phyloP scores from a whole-genome alignment of 2,888 invertebrate species.

The Apocheima hispidaria region DNA sequence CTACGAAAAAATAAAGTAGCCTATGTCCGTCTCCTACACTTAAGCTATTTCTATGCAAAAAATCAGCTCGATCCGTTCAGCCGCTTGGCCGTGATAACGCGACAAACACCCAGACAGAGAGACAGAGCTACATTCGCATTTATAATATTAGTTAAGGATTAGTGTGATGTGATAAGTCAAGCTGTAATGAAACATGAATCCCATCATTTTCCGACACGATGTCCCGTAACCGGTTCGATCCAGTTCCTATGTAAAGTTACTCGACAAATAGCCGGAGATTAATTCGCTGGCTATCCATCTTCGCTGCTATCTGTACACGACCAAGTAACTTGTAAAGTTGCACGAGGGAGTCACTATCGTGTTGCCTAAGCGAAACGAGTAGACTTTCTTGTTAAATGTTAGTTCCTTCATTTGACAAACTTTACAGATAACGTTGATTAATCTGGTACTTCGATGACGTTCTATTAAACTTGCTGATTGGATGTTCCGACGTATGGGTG shows the following conservation, averaged over 20 bases:
- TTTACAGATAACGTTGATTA: neutral
- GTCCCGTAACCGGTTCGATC: neutral
- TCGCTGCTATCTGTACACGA: constrained; percentile 8
- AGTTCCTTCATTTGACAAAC: neutral
- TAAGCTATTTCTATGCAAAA: no score
- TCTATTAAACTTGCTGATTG: constrained; percentile 16
- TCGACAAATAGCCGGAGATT: constrained; percentile 13
- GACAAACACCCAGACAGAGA: no score
- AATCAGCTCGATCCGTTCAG: no score
- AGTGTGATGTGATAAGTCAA: no score
- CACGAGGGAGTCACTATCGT: neutral
- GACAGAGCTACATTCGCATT: no score
- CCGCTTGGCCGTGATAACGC: no score
- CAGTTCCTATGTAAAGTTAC: constrained; percentile 3
- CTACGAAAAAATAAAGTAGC: no score
- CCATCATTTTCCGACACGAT: neutral
- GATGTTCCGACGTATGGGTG: neutral
- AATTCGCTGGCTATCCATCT: constrained; percentile 11
- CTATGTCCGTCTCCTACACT: no score
- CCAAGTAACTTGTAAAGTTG: neutral
- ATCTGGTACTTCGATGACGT: constrained; percentile 8
- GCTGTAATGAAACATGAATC: neutral
- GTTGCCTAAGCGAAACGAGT: neutral
- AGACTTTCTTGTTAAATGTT: neutral
- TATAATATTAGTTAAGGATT: no score